Percentiles rank a stretch among this genome's conserved stretches.
Evolutionary conservation across 2,113 vertebrate species (phyloP).

Genomic region (Rhinolophus sinicus): DNA sequence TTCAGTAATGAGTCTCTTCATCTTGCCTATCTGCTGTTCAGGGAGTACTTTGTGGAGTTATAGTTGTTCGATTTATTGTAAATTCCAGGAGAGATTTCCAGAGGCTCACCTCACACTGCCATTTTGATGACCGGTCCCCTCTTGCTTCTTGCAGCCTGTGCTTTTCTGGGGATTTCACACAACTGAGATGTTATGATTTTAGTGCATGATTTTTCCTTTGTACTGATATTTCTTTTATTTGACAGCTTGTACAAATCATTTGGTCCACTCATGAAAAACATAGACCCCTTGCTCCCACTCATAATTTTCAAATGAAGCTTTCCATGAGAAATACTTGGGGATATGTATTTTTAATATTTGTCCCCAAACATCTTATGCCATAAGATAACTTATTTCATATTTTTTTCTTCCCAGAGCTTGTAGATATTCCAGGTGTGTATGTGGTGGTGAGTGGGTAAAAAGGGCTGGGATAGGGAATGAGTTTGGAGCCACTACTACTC

Average conservation of each 20-base stretch:
- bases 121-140: neutral
- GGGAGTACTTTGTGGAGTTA: too few relatives aligned
- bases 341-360: neutral
- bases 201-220: neutral
- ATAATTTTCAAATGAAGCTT: neutral
- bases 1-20: too few relatives aligned
- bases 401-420: neutral
- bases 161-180: neutral
- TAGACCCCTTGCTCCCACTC: neutral
- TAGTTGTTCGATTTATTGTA: too few relatives aligned
- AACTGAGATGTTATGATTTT: neutral
- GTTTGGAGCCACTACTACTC: neutral
- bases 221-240: neutral
- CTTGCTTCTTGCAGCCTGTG: neutral
- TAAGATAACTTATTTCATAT: neutral
- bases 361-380: neutral
- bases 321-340: neutral
- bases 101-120: too few relatives aligned
- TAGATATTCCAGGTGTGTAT: neutral
- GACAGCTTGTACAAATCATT: neutral
- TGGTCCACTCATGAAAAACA: neutral
- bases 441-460: neutral
- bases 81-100: too few relatives aligned
- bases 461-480: neutral
- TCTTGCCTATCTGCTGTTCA: too few relatives aligned